Base-by-base conservation (phyloP, 1,140 invertebrate species). In the Diabrotica undecimpunctata region DNA sequence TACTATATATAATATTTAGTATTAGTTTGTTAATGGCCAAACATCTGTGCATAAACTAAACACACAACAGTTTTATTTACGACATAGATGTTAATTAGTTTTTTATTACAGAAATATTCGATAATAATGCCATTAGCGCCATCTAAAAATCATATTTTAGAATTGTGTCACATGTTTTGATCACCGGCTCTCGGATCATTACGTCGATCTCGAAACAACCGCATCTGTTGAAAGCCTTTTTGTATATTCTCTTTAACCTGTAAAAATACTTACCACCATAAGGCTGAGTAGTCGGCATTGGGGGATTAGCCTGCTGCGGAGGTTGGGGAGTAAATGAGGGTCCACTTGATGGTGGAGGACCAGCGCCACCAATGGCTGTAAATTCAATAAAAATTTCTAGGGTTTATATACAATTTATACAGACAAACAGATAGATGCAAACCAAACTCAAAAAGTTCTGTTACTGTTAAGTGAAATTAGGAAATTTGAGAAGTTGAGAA, bases 291-390 rank as follows among this genome's bases (percentile, higher is more conserved):
- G 77, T 75, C 51, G 71, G 76, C 58, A 76, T 75, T 56, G 66
- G 64, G 46, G 74, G 74, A 65, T 77, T 79, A 72, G 66, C 74
- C 67, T 79, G 78, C 37, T 72, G 77, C 50, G 77, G 78, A 25
- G 75, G 76, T 69, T 73, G 76, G 11, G 77, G 74, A 11, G 75
- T 74, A 70, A 73, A 78, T 56, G 75, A 71, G 41, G 74, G 77
- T 25, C 72, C 76, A 57, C 70, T 61, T 54, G 73, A 65, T 41
- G 68, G 77, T 53, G 75, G 74, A 56, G 76, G 75, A 62, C 75
- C 73, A 36, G 73, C 72, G 63, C 72, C 74, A 63, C 77, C 77
- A 64, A 78, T 70, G 10, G 73, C 75, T 76, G 73, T 39, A 75
- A 75, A 72, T 67, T 66, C 62, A 72, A 74, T 53, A 55, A 66